These are phyloP conservation scores for Priocnemis perturbator DNA, from an alignment of 2,888 invertebrate species.

Conservation along the genomic window DNA sequence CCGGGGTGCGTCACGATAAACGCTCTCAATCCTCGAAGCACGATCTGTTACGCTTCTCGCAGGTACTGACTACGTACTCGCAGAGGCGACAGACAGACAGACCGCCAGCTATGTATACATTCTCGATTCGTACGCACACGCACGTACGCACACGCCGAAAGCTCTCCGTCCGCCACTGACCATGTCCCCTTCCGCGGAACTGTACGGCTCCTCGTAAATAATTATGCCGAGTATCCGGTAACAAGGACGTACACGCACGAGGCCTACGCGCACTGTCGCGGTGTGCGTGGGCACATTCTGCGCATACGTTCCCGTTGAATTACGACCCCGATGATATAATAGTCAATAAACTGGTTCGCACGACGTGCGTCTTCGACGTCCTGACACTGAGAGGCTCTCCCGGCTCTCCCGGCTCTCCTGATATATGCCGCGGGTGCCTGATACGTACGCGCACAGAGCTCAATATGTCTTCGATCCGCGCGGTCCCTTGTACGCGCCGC, in stretches of 20 bases:
- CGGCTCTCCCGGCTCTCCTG: constrained; percentile 13
- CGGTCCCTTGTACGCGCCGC: background rate
- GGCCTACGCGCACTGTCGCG: constrained; percentile 23
- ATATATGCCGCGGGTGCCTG: background rate
- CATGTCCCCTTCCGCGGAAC: no score
- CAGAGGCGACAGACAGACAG: no score
- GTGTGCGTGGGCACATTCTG: constrained; percentile 11
- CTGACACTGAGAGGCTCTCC: constrained; percentile 10
- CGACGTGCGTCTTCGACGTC: constrained; percentile 25
- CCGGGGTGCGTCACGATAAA: no score
- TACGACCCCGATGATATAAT: constrained; percentile 52
- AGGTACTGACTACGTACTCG: no score
- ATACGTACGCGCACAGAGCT: no score
- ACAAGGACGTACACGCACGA: constrained; percentile 31
- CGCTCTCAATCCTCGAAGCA: no score
- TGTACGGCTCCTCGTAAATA: constrained; percentile 48
- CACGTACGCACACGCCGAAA: no score
- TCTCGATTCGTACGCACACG: no score
- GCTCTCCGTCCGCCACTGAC: no score
- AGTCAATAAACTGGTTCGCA: constrained; percentile 59
- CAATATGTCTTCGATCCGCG: no score
- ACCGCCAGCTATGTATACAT: no score
- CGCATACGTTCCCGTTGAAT: constrained; percentile 41
- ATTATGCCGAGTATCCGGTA: constrained; percentile 37
- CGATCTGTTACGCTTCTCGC: no score